Percentiles rank a stretch among this genome's conserved stretches.
These are phyloP conservation scores for Aurelia aurita DNA, from an alignment of 30 jellyfish, hydroid and myxozoan species.

Conservation along the genomic window DNA sequence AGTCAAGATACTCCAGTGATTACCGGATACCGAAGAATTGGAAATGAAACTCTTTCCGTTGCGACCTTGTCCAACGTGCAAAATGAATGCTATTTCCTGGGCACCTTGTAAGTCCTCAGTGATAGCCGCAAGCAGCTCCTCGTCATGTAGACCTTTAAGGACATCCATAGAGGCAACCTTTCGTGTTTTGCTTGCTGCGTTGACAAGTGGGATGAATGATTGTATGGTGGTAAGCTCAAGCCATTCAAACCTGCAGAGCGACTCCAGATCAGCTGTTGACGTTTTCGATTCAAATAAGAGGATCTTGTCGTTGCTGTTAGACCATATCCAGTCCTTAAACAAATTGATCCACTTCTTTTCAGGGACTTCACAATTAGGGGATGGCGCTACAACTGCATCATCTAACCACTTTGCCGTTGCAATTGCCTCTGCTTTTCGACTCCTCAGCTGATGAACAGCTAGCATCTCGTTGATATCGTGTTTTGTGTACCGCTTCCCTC, in stretches of 20 bases:
- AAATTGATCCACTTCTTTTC: background rate
- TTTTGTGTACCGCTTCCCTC: background rate
- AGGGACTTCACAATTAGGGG: background rate
- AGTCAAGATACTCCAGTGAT: background rate
- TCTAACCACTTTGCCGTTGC: constrained; percentile 3
- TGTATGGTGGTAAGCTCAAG: background rate
- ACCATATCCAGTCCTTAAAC: constrained; percentile 6
- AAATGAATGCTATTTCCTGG: background rate
- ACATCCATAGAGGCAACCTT: background rate
- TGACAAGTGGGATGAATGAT: background rate
- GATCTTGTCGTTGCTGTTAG: background rate
- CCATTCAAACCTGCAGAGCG: background rate
- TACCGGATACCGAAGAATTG: background rate
- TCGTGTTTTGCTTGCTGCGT: background rate
- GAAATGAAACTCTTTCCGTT: background rate
- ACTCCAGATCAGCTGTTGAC: background rate
- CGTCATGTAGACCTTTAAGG: background rate
- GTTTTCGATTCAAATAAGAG: background rate
- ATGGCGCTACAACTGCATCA: background rate
- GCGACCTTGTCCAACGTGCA: background rate
- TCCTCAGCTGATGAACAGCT: background rate
- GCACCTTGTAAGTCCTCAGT: background rate
- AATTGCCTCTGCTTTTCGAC: background rate
- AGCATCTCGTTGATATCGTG: background rate
- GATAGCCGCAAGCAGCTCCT: background rate